These are phyloP conservation scores for Drosophila burlai DNA, from an alignment of 1,140 invertebrate genomes.

Conservation along the genomic window DNA sequence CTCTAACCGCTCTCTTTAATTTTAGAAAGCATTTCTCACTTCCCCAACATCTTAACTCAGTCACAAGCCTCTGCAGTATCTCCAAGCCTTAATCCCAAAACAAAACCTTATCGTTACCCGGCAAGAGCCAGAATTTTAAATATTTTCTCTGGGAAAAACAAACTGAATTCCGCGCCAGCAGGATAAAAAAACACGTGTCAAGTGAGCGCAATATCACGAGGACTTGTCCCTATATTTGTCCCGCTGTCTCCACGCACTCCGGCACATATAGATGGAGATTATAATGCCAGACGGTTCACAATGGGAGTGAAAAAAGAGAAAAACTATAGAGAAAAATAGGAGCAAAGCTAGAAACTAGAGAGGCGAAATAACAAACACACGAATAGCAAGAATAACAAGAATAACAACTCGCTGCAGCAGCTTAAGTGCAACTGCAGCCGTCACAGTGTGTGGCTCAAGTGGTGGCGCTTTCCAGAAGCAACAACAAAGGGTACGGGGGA, in stretches of 20 bases:
- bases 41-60: background rate
- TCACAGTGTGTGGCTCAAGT: constrained; percentile 51
- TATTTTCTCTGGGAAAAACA: constrained; percentile 13
- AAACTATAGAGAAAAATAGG: constrained; percentile 15
- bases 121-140: constrained; percentile 9
- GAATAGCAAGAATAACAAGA: constrained; percentile 33
- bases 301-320: constrained; percentile 25
- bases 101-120: constrained; percentile 3
- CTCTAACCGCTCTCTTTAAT: background rate
- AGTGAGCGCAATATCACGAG: constrained; percentile 46
- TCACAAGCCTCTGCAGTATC: background rate
- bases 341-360: constrained; percentile 10
- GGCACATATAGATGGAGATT: constrained; percentile 51
- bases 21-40: background rate
- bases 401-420: constrained; percentile 44
- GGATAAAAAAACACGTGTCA: constrained; percentile 45
- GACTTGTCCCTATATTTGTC: constrained; percentile 33
- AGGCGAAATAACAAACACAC: constrained; percentile 30
- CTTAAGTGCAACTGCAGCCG: constrained; percentile 66
- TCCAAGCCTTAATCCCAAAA: background rate
- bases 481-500: constrained; percentile 7
- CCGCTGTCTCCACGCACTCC: constrained; percentile 9
- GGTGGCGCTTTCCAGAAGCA: constrained; percentile 30
- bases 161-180: constrained; percentile 10
- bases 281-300: constrained; percentile 63